Evolutionary conservation across 2,888 invertebrate species (phyloP), one percentile per base, ranked within the genome.

Genomic region (Oegoconia quadripuncta): DNA sequence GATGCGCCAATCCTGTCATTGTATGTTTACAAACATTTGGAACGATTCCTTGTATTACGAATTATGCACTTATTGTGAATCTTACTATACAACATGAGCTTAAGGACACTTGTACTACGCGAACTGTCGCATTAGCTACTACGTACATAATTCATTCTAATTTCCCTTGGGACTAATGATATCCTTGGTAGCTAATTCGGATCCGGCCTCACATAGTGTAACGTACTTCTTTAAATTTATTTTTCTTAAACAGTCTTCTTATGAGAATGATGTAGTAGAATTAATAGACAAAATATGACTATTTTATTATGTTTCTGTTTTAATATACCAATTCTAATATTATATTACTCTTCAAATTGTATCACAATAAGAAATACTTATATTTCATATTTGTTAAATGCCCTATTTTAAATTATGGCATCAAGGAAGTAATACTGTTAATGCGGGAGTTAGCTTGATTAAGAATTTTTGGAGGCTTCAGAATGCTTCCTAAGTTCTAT

Each of bases 161-260:
- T 83, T 84, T 82, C 82, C 81, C 83, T 34, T 39, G 74, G 59
- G 80, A 48, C 67, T 72, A 75, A 79, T 77, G 74, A 71, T 66
- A 72, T 72, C 68, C 69, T 70, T 65, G 70, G 67, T 74, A 67
- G 68, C 65, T 71, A 66, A 74, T 77, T 69, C 61, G 52, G 68
- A 66, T 68, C 55, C 64, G n/a, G n/a, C n/a, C n/a, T 61, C 61
- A 59, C 56, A 55, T 50, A 36, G 49, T 52, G 48, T 48, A 41
- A 48, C 55, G 55, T 56, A 47, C 39, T 39, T 48, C 48, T 54
- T 54, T 43, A 53, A 59, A 54, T 44, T 57, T 32, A 27, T 50
- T 53, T 39, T 47, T 39, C 45, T 27, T 13, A 27, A 27, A 6
- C 12, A 27, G n/a, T 14, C 12, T 27, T 27, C 8, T n/a, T n/a